phyloP scores from a whole-genome alignment of 2,888 invertebrate species.

The Cosmorhoe ocellata region DNA sequence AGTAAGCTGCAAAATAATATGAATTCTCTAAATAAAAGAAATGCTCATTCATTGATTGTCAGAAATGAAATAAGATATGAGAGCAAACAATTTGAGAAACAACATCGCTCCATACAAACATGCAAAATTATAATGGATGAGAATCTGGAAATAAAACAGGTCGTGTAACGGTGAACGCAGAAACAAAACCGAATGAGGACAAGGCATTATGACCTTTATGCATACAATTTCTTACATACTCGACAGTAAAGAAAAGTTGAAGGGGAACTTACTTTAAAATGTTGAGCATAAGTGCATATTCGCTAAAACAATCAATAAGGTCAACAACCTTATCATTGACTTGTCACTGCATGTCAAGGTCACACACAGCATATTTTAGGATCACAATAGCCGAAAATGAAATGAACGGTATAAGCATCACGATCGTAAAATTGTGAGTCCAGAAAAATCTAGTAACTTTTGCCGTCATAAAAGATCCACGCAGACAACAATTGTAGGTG shows the following conservation, averaged over 20 bases:
- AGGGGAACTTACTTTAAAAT: no score
- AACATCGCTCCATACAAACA: conserved; percentile 3
- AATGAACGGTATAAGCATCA: conserved; percentile 21
- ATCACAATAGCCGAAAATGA: conserved; percentile 24
- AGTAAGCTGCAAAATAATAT: conserved; percentile 8
- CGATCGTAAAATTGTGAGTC: conserved; percentile 35
- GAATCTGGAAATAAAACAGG: conserved; percentile 6
- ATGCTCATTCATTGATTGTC: conserved; percentile 1
- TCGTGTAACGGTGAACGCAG: conserved; percentile 1
- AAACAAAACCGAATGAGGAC: background rate
- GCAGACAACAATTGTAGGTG: conserved; percentile 48
- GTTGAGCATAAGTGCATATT: no score
- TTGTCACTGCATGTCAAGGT: conserved; percentile 22
- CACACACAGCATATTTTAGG: conserved; percentile 23
- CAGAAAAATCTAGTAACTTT: conserved; percentile 42
- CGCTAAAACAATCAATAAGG: conserved; percentile 5
- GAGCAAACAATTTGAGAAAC: conserved; percentile 15
- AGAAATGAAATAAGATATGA: conserved; percentile 15
- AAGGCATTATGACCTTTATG: background rate
- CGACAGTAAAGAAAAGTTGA: no score
- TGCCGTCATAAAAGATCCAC: conserved; percentile 40
- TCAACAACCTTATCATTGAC: no score
- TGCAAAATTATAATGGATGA: conserved; percentile 3
- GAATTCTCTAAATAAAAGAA: conserved; percentile 11
- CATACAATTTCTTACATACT: no score